These are phyloP conservation scores for Chromoteleia sp. DNA, from an alignment of 2,888 invertebrate species.

Conservation along the genomic window DNA sequence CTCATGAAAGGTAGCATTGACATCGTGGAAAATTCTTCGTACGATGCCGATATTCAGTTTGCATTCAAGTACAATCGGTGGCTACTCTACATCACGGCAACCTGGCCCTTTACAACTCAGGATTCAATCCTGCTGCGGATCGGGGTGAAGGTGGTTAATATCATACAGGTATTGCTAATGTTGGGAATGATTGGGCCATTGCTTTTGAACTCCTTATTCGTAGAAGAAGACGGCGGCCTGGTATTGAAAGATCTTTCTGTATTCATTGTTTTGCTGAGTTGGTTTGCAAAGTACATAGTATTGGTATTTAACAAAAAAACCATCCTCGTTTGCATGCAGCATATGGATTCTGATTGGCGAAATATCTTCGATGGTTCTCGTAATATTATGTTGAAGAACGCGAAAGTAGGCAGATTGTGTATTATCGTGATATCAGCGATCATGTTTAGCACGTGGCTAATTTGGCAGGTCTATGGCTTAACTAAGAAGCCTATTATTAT, in stretches of 20 bases:
- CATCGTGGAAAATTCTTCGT: too few species aligned
- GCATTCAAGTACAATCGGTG: constrained; percentile 26
- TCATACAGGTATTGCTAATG: constrained; percentile 7
- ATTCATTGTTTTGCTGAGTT: constrained; percentile 8
- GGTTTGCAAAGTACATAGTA: constrained; percentile 9
- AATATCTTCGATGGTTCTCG: constrained; percentile 18
- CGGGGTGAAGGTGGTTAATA: neutral
- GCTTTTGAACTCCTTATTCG: neutral
- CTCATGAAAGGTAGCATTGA: too few species aligned
- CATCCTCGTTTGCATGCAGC: constrained; percentile 21
- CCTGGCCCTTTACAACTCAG: neutral
- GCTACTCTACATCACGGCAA: constrained; percentile 9
- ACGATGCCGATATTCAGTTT: constrained; percentile 9
- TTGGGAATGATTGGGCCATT: constrained; percentile 8
- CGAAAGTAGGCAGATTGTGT: constrained; percentile 2
- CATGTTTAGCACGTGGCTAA: constrained; percentile 13
- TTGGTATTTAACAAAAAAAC: neutral
- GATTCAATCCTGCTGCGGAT: neutral
- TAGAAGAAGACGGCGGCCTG: neutral
- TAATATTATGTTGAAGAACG: constrained; percentile 28
- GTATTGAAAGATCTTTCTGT: constrained; percentile 29
- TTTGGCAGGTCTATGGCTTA: neutral
- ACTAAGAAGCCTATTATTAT: too few species aligned
- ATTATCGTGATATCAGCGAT: neutral
- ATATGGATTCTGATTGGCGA: constrained; percentile 33